Evolutionary conservation across 2,888 invertebrate genomes (phyloP), one percentile per base, ranked within the genome.

Genomic region (Tachina lurida): DNA sequence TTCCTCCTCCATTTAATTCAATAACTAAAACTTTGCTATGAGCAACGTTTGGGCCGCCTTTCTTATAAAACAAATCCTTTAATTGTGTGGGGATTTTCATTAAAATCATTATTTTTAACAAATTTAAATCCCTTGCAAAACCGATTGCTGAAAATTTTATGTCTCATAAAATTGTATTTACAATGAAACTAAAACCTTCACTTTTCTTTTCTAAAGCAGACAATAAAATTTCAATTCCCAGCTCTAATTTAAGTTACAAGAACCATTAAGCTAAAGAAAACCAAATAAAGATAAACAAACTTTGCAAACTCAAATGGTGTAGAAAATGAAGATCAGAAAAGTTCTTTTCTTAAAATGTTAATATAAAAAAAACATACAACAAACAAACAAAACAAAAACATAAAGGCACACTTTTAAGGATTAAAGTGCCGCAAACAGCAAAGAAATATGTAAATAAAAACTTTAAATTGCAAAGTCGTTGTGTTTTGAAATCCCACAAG

Each of bases 211-310:
- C 31, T 31, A 45, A 58, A 13, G 19, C 1, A 58, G 8, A 56
- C 45, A 71, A 60, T 75, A 54, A 63, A 65, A 65, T 54, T 65
- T 65, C 54, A 75, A 75, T 56, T 65, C 75, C 75, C 75, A 31
- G 22, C 22, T 22, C 54, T 65, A 65, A 75, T 75, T 65, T 75
- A 43, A 43, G 22, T 17, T 19, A 43, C n/a, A 43, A 54, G 10
- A 65, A 45, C 10, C 43, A 73, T 70, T 54, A 68, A 49, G 19
- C 41, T 54, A 7, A 68, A 68, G 10, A 70, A 31, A 31, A 31
- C 31, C 0, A 31, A 31, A 31, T 7, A 31, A 7, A 31, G 31
- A 31, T 7, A 31, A 31, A 31, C 31, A 31, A 31, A 70, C 52
- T 52, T 70, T 56, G 8, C 17, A 9, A 43, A 58, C 56, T 58